These are phyloP conservation scores for Linurgus olivaceus DNA, from an alignment of 2,797 vertebrate species.

Conservation along the genomic window DNA sequence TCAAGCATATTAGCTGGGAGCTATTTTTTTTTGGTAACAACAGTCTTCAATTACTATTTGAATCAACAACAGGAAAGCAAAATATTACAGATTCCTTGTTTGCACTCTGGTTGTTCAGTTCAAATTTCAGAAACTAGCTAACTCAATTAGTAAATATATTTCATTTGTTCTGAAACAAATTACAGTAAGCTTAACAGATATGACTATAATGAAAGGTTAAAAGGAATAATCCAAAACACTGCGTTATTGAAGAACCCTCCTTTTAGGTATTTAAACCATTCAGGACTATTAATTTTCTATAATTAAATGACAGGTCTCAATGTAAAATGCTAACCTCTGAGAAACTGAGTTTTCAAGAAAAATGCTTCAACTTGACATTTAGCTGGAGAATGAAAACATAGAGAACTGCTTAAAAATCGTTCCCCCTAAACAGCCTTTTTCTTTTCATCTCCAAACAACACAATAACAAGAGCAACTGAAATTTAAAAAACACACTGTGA, in stretches of 20 bases:
- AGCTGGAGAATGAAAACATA: neutral
- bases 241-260: neutral
- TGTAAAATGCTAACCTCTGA: neutral
- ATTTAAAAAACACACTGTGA: neutral
- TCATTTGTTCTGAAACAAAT: neutral
- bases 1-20: neutral
- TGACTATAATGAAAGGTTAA: neutral
- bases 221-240: neutral
- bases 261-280: neutral
- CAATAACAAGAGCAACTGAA: neutral
- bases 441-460: neutral
- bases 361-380: neutral
- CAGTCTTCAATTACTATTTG: neutral
- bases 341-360: neutral
- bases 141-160: neutral
- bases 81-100: neutral
- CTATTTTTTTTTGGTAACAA: neutral
- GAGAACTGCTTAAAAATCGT: neutral
- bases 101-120: neutral
- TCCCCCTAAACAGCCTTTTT: neutral
- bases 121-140: neutral
- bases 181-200: neutral
- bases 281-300: constrained; percentile 11
- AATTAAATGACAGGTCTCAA: constrained; percentile 1
- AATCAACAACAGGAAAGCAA: neutral